Percentiles rank a stretch among this genome's conserved stretches.
These are phyloP conservation scores for Otus sunia DNA, from an alignment of 2,113 vertebrate genomes.

Conservation along the genomic window DNA sequence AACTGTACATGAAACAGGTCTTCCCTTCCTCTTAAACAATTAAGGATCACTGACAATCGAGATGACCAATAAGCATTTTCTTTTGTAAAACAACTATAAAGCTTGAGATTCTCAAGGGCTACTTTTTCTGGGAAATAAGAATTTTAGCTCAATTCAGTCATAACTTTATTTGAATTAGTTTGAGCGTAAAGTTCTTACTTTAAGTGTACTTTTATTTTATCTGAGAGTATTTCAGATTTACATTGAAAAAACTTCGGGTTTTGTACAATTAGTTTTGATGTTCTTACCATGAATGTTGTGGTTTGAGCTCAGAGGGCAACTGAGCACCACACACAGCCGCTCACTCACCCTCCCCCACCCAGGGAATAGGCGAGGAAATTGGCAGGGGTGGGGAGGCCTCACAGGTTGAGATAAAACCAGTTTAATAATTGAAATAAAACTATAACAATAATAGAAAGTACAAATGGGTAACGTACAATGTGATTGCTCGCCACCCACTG, in stretches of 20 bases:
- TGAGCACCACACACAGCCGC: too few relatives aligned
- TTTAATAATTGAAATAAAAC: too few relatives aligned
- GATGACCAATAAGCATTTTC: neutral
- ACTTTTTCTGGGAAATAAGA: neutral
- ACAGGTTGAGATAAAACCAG: too few relatives aligned
- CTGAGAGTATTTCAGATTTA: neutral
- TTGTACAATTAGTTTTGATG: neutral
- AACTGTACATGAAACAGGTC: neutral
- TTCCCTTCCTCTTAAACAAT: neutral
- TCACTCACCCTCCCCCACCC: too few relatives aligned
- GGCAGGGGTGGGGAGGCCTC: too few relatives aligned
- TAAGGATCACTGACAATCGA: neutral
- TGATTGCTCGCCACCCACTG: too few relatives aligned
- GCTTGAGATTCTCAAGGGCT: neutral
- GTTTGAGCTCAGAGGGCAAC: too few relatives aligned
- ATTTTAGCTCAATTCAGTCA: neutral
- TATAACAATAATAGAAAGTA: too few relatives aligned
- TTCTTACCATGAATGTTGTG: too few relatives aligned
- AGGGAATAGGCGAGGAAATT: too few relatives aligned
- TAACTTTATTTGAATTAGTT: neutral
- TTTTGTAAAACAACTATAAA: neutral
- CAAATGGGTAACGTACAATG: too few relatives aligned
- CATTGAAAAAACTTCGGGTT: neutral
- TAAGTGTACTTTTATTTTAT: neutral
- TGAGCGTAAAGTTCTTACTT: neutral